phyloP scores from a whole-genome alignment of 2,797 vertebrate species.

The Prunella strophiata region DNA sequence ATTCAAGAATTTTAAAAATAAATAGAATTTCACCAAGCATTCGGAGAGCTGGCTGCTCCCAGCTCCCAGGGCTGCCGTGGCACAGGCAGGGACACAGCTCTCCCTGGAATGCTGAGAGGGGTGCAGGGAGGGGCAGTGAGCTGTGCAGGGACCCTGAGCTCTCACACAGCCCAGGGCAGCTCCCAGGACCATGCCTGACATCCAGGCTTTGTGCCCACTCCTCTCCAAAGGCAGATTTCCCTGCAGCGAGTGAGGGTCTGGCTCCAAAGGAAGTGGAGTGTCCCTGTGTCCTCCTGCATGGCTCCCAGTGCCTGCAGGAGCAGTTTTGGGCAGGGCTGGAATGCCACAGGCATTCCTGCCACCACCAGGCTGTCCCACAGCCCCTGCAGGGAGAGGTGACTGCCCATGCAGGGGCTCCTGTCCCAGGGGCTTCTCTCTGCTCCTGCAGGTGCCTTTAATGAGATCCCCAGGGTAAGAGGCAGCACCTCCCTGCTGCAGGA shows the following conservation, averaged over 20 bases:
- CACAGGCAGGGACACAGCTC: not conserved
- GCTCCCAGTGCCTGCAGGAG: not conserved
- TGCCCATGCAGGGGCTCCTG: not conserved
- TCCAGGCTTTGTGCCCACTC: not conserved
- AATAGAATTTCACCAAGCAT: not conserved
- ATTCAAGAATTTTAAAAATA: conserved; percentile 26
- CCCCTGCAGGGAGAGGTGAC: not conserved
- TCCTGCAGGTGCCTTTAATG: not conserved
- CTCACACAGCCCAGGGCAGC: not conserved
- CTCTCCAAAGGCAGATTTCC: not conserved
- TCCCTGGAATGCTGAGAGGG: not conserved
- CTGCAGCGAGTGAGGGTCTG: not conserved
- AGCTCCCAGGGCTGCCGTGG: not conserved
- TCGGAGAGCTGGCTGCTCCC: not conserved
- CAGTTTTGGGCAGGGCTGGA: not conserved
- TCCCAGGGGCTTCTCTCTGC: not conserved
- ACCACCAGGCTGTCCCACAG: not conserved
- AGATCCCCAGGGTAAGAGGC: not conserved
- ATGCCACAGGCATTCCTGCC: not conserved
- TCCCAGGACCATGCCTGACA: not conserved
- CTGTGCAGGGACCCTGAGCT: not conserved
- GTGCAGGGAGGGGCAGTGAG: not conserved
- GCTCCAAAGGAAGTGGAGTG: not conserved
- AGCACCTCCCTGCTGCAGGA: not conserved
- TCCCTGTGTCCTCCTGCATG: not conserved